Conservation (phyloP, 2,797 vertebrate genomes). For the Megalops cyprinoides region DNA sequence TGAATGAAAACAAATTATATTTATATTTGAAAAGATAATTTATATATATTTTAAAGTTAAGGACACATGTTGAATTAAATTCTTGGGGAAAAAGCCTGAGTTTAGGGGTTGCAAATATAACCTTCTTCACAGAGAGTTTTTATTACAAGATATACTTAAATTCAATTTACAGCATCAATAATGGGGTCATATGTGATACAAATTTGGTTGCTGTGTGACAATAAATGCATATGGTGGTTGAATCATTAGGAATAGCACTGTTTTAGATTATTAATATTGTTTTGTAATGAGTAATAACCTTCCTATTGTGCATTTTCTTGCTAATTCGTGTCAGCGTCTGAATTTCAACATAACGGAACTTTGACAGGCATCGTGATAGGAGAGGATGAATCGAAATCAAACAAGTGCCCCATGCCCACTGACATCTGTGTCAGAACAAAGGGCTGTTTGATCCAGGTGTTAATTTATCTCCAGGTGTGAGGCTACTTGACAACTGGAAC, state of each 20-base stretch:
- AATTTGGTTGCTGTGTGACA: background rate
- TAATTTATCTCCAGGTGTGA: background rate
- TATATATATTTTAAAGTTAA: no score
- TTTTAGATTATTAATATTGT: background rate
- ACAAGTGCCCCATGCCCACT: background rate
- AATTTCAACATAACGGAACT: no score
- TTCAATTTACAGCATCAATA: background rate
- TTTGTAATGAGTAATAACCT: background rate
- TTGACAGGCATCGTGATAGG: no score
- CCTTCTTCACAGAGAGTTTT: no score
- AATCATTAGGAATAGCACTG: background rate
- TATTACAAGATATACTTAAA: background rate
- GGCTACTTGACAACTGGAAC: background rate
- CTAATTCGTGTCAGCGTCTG: background rate
- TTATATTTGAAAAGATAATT: no score
- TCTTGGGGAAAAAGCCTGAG: background rate
- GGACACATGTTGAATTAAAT: no score
- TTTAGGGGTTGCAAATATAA: background rate
- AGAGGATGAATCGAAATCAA: no score
- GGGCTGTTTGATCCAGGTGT: background rate
- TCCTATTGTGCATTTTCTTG: background rate
- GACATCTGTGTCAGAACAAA: background rate
- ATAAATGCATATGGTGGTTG: no score
- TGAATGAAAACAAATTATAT: no score
- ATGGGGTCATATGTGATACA: background rate